Evolutionary conservation across 1,140 invertebrate genomes (phyloP), one percentile per base, ranked within the genome.

Genomic region (Brachystomella parvula): DNA sequence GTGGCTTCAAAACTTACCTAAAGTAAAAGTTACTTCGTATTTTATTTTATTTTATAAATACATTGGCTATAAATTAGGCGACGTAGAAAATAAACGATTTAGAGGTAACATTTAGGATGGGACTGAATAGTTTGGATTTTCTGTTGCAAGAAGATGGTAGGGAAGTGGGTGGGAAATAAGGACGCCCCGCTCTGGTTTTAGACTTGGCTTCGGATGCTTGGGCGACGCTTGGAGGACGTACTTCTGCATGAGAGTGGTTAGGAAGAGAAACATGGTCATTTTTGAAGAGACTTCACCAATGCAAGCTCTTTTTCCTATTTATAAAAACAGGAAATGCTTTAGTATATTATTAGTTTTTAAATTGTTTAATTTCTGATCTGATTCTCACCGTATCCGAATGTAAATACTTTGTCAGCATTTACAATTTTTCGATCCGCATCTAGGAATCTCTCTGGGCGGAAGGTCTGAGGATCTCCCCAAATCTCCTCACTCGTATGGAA

Each of bases 201-300:
- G 24, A 1, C 49, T 28, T 15, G 64, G 56, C 2, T 29, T 24
- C 17, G 33, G 21, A 32, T 65, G 64, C 3, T 47, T 29, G 1
- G 56, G 28, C 19, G 64, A 65, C 21, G 9, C 24, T 35, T 60
- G 3, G n/a, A 65, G 21, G 19, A 26, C 32, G 29, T 65, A 65
- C 2, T 30, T n/a, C 32, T 65, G 64, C 29, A 65, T 17, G 12
- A 65, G 2, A 0, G 64, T 28, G 3, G 64, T 65, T 24, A 65
- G 30, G 57, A 65, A 65, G 9, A 65, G 17, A 31, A 65, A 65
- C 21, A 60, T 65, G 3, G 44, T 29, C 56, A 65, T 59, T n/a
- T 60, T 65, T 2, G 64, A 65, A 1, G 64, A 60, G 26, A 21
- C 24, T 47, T 65, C 64, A 29, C 64, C 64, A 9, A 65, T 65